Conservation (phyloP, 1,140 invertebrate genomes). For the Trissolcus basalis region DNA sequence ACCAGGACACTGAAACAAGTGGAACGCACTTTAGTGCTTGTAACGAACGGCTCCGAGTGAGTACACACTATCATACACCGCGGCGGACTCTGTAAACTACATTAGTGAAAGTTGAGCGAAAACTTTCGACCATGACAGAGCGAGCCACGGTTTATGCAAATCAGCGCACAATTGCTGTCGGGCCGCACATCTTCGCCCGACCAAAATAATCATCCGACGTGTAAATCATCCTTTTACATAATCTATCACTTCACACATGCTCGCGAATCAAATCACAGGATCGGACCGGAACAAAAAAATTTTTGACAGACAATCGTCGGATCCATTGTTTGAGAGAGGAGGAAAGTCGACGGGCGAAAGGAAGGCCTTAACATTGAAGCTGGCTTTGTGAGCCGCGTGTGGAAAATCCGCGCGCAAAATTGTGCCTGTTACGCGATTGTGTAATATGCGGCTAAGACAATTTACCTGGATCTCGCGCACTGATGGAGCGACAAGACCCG, state of each 20-base stretch:
- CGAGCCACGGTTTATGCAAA: slow-evolving; percentile 44
- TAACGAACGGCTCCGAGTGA: slow-evolving; percentile 62
- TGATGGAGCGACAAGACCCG: not conserved
- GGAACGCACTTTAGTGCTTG: slow-evolving; percentile 73
- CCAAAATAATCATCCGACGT: slow-evolving; percentile 17
- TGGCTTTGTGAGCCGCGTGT: slow-evolving; percentile 34
- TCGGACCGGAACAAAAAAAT: too few species aligned
- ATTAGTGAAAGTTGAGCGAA: slow-evolving; percentile 73
- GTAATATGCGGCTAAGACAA: too few species aligned
- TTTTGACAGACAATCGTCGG: slow-evolving; percentile 4
- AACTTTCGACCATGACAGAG: slow-evolving; percentile 71
- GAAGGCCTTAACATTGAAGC: slow-evolving; percentile 54
- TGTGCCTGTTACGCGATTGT: slow-evolving; percentile 27
- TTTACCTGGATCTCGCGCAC: too few species aligned
- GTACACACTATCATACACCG: slow-evolving; percentile 56
- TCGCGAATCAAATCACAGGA: too few species aligned
- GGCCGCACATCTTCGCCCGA: slow-evolving; percentile 41
- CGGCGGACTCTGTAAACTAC: slow-evolving; percentile 52
- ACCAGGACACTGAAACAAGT: slow-evolving; percentile 77
- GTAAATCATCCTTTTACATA: too few species aligned
- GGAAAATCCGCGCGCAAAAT: slow-evolving; percentile 30
- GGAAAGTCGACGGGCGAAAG: slow-evolving; percentile 57
- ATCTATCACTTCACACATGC: too few species aligned
- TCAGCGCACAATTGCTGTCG: slow-evolving; percentile 27
- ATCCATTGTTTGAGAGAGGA: slow-evolving; percentile 29